Evolutionary conservation across 2,113 vertebrate species (phyloP).

Genomic region (Cisticola juncidis): DNA sequence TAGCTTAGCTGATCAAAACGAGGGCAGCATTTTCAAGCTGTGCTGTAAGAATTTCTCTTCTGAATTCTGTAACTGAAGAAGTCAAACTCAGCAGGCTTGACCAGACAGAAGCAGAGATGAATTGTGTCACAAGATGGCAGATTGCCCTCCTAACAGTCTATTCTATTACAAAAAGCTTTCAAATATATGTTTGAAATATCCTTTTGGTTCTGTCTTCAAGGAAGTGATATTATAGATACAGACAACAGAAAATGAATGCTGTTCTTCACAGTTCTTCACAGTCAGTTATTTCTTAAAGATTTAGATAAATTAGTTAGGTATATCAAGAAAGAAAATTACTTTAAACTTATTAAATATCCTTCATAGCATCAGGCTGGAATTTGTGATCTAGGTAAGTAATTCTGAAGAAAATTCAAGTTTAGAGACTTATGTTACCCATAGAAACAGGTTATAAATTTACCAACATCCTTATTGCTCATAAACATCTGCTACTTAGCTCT

Average conservation of each 20-base stretch:
- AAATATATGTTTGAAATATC: not conserved
- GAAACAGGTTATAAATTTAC: conserved; percentile 9
- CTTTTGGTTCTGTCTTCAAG: not conserved
- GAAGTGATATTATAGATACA: not conserved
- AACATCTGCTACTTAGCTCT: conserved; percentile 3
- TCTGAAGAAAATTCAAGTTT: not conserved
- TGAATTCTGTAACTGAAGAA: not conserved
- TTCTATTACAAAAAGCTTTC: not conserved
- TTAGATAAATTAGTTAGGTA: not conserved
- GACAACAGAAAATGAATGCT: not conserved
- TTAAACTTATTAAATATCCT: not conserved
- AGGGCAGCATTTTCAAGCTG: not conserved
- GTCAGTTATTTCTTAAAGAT: not conserved
- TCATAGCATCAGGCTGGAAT: not conserved
- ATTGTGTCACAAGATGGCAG: too few relatives aligned
- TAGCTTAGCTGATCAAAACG: not conserved
- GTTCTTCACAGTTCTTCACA: not conserved
- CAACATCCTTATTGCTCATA: not conserved
- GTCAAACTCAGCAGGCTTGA: not conserved
- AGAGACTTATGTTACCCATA: not conserved
- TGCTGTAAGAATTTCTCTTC: not conserved
- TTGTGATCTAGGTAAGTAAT: not conserved
- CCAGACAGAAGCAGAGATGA: not conserved
- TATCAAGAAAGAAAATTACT: not conserved
- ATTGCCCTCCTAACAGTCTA: not conserved